Evolutionary conservation across 2,888 invertebrate genomes (phyloP).

Genomic region (Protodeltote pygarga): DNA sequence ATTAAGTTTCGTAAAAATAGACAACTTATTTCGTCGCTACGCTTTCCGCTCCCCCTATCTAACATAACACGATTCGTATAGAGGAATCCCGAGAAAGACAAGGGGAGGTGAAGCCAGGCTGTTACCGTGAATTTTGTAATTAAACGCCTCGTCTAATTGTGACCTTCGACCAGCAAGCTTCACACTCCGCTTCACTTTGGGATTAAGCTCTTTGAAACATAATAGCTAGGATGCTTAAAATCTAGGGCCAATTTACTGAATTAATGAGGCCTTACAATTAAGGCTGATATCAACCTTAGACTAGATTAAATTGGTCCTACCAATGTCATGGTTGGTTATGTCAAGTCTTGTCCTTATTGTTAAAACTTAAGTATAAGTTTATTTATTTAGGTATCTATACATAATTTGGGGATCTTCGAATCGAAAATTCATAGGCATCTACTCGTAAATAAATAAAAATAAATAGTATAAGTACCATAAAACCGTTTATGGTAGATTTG

Average conservation of each 20-base stretch:
- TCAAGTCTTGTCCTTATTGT: too few species aligned
- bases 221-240: conserved; percentile 38
- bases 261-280: conserved; percentile 3
- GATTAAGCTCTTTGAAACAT: conserved; percentile 61
- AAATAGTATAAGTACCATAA: too few species aligned
- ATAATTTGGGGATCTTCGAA: too few species aligned
- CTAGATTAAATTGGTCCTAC: too few species aligned
- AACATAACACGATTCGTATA: conserved; percentile 14
- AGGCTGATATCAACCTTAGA: neutral
- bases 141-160: conserved; percentile 84
- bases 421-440: too few species aligned
- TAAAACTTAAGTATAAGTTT: too few species aligned
- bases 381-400: too few species aligned
- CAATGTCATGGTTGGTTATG: too few species aligned
- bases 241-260: conserved; percentile 23
- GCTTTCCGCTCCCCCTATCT: conserved; percentile 26
- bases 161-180: conserved; percentile 73
- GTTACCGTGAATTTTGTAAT: conserved; percentile 83
- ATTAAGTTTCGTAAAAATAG: too few species aligned
- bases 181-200: conserved; percentile 69
- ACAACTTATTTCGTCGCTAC: neutral
- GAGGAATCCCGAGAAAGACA: conserved; percentile 80
- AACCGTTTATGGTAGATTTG: too few species aligned
- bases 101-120: conserved; percentile 81
- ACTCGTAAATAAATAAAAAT: too few species aligned